Evolutionary conservation across 2,888 invertebrate species (phyloP), one percentile per base, ranked within the genome.

Genomic region (Cristatella mucedo): DNA sequence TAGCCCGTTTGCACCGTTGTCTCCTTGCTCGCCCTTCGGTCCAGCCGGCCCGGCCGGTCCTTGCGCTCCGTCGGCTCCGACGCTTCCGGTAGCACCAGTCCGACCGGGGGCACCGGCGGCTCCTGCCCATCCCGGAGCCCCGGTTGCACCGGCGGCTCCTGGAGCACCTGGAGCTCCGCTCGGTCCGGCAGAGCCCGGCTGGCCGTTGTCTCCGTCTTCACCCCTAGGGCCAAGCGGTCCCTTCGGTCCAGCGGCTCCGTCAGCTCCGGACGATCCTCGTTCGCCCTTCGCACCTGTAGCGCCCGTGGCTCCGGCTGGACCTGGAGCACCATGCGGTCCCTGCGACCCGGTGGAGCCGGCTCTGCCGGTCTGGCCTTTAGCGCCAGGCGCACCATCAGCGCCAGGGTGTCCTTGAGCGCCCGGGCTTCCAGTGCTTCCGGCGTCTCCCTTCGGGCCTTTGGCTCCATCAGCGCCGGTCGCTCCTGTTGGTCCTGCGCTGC

Each of bases 371-470:
- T 46, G 44, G 13, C 57, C 59, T 5, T 44, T 46, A 29, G 45
- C 44, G 36, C 59, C 60, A 29, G 44, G 44, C 3, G 47, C 49
- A 26, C 56, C 57, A 21, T 45, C 43, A 18, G 41, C 33, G 15
- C 54, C 59, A 34, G 29, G 18, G 33, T 39, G 41, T 30, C 55
- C 57, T 32, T 44, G 42, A 4, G 44, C 33, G 18, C 53, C 57
- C 16, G 50, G 41, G 37, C 51, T 43, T n/a, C 56, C 61, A 21
- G 55, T 47, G 37, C 57, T 56, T 33, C 59, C 60, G n/a, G 26
- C 18, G 19, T 21, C 46, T 34, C 59, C 59, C 5, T 53, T 52
- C n/a, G 36, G 43, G 18, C 57, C 57, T 20, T 36, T 44, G 54
- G 54, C 9, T 44, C 48, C 45, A 2, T 21, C 21, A 7, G 40